A percentile compares a stretch with the other conserved stretches of the same genome.
Evolutionary conservation across 2,113 vertebrate species (phyloP).

Genomic region (Solenodon paradoxus): DNA sequence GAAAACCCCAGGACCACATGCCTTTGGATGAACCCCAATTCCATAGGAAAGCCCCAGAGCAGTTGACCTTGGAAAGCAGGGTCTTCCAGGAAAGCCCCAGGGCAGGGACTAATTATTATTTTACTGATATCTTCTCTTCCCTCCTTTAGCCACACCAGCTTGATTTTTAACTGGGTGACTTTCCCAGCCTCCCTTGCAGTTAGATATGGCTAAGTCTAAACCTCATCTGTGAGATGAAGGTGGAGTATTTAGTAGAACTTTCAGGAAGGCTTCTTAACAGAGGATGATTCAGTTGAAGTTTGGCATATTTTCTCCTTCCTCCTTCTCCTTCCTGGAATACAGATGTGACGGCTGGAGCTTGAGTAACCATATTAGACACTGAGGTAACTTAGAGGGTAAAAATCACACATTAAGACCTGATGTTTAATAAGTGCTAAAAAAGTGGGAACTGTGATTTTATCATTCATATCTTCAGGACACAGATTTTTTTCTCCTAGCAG

Average conservation of each 20-base stretch:
- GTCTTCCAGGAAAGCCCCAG: no score
- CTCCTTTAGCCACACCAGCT: not conserved
- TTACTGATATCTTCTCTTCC: not conserved
- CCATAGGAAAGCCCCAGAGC: no score
- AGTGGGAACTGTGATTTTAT: not conserved
- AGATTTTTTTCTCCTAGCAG: not conserved
- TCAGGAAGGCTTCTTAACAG: not conserved
- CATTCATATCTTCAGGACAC: not conserved
- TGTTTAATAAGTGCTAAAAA: not conserved
- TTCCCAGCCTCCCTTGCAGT: not conserved
- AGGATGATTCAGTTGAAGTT: not conserved
- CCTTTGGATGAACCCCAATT: not conserved
- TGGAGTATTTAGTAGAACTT: not conserved
- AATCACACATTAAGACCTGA: not conserved
- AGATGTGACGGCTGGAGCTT: not conserved
- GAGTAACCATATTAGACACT: not conserved
- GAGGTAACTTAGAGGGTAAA: not conserved
- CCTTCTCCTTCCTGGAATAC: not conserved
- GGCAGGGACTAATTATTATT: not conserved
- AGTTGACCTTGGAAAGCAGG: not conserved
- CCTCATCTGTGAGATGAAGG: not conserved
- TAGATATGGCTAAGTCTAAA: no score
- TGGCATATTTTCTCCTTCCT: not conserved
- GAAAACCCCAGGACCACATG: not conserved
- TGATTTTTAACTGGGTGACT: no score